phyloP scores from a whole-genome alignment of 2,888 invertebrate genomes.

The Heliconius erato region DNA sequence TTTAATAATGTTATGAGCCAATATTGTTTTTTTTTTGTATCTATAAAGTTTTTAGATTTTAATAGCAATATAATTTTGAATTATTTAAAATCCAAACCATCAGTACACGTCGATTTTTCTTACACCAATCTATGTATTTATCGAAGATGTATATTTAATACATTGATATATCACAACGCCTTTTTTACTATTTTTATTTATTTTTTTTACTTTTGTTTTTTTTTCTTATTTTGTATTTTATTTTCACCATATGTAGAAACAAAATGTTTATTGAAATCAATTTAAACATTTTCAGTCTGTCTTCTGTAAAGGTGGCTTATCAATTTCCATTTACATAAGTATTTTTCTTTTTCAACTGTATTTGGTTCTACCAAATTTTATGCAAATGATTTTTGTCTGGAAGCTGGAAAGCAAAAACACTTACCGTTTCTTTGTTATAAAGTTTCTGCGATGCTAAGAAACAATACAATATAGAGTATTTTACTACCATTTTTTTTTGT shows the following conservation, averaged over 20 bases:
- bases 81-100: neutral
- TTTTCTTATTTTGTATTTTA: neutral
- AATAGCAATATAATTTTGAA: neutral
- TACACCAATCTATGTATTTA: too few relatives aligned
- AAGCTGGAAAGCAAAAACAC: slow-evolving; percentile 7
- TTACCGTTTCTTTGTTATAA: slow-evolving; percentile 1
- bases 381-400: slow-evolving; percentile 31
- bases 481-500: neutral
- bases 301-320: neutral
- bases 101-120: neutral
- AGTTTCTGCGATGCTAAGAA: neutral
- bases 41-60: neutral
- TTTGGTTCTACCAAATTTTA: slow-evolving; percentile 11
- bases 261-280: neutral
- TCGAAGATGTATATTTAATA: too few relatives aligned
- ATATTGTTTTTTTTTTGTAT: neutral
- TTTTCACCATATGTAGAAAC: neutral
- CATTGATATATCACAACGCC: too few relatives aligned
- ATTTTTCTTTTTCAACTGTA: slow-evolving; percentile 24
- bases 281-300: slow-evolving; percentile 6
- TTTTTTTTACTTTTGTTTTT: neutral
- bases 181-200: too few relatives aligned
- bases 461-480: neutral
- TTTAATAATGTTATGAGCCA: neutral
- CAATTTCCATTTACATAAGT: slow-evolving; percentile 16